These are phyloP conservation scores for Spinibarbus caldwelli DNA, from an alignment of 2,797 vertebrate species.

Conservation along the genomic window DNA sequence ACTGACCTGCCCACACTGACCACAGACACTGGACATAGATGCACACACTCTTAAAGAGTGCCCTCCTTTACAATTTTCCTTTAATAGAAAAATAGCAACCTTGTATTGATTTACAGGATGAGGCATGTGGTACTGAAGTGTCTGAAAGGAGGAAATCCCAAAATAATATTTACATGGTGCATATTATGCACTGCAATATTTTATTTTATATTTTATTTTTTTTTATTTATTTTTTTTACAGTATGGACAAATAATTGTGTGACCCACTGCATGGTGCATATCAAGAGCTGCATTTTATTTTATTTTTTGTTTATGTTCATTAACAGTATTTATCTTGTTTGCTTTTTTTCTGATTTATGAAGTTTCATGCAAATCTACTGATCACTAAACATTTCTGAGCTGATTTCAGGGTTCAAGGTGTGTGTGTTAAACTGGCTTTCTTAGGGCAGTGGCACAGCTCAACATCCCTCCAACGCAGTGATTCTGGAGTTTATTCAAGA, in stretches of 20 bases:
- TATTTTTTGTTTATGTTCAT: background rate
- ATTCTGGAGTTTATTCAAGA: background rate
- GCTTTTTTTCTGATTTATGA: background rate
- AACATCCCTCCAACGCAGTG: background rate
- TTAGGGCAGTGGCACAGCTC: background rate
- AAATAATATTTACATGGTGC: background rate
- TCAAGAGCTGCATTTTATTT: background rate
- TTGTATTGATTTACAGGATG: background rate
- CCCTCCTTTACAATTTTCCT: background rate
- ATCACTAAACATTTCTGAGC: background rate
- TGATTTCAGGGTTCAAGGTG: background rate
- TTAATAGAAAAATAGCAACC: background rate
- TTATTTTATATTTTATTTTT: too few species aligned
- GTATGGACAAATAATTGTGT: background rate
- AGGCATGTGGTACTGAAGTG: background rate
- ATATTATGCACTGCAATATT: background rate
- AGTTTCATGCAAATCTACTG: background rate
- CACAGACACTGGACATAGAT: conserved; percentile 56
- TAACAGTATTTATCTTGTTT: background rate
- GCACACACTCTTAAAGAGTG: conserved; percentile 1
- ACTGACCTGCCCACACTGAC: conserved; percentile 74
- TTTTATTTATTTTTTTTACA: too few species aligned
- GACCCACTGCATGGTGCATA: background rate
- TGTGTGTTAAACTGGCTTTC: background rate
- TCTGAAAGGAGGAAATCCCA: background rate